phyloP scores from a whole-genome alignment of 2,797 vertebrate genomes.

The Cyprinodon diabolis region DNA sequence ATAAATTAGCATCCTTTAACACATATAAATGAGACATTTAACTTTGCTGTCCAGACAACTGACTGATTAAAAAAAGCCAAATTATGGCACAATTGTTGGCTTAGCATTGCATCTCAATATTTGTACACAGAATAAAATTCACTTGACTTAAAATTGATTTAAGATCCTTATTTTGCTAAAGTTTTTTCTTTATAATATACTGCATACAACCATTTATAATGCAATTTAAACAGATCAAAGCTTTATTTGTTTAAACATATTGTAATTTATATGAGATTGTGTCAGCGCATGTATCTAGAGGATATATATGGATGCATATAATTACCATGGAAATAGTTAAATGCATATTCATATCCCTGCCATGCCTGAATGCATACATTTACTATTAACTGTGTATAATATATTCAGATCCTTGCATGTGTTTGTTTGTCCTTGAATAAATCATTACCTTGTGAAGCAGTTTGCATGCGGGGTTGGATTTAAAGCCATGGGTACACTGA shows the following conservation, averaged over 20 bases:
- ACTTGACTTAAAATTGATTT: background rate
- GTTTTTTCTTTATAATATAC: no score
- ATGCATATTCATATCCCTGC: constrained; percentile 49
- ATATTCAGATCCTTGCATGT: constrained; percentile 34
- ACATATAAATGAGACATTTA: no score
- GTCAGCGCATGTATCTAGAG: constrained; percentile 1
- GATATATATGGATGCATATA: constrained; percentile 22
- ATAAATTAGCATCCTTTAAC: no score
- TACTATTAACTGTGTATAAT: constrained; percentile 41
- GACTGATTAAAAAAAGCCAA: background rate
- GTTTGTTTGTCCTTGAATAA: constrained; percentile 54
- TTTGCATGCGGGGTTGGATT: constrained; percentile 25
- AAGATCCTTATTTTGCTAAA: background rate
- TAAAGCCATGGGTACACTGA: constrained; percentile 34
- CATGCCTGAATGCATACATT: constrained; percentile 20
- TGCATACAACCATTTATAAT: constrained; percentile 1
- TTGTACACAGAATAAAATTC: background rate
- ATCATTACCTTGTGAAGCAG: constrained; percentile 30
- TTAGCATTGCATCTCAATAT: background rate
- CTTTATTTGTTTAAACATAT: constrained; percentile 22
- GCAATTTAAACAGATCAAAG: constrained; percentile 1
- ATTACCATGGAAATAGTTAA: constrained; percentile 38
- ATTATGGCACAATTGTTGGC: background rate
- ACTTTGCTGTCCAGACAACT: background rate
- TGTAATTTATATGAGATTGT: constrained; percentile 10